Conservation (phyloP, 2,113 vertebrate genomes). For the Clinocottus analis region DNA sequence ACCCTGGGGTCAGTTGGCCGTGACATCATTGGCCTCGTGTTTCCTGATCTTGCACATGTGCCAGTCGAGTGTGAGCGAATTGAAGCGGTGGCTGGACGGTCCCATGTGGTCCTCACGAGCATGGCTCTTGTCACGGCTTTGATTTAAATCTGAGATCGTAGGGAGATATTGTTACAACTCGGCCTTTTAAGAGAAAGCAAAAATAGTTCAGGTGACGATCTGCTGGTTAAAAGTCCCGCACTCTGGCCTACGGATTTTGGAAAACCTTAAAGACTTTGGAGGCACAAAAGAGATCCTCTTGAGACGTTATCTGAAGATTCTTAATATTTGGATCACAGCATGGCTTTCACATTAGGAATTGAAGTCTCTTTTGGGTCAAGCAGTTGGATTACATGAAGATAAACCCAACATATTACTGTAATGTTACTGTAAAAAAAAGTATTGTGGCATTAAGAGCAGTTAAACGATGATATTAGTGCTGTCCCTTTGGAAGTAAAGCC, state of each 20-base stretch:
- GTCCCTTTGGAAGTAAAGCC: not conserved
- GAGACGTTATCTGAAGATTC: constrained; percentile 57
- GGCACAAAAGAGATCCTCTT: constrained; percentile 30
- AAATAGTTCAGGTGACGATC: constrained; percentile 51
- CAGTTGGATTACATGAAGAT: constrained; percentile 12
- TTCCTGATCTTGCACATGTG: constrained; percentile 63
- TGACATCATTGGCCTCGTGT: constrained; percentile 69
- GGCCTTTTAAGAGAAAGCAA: constrained; percentile 52
- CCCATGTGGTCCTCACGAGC: constrained; percentile 5
- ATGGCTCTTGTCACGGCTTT: constrained; percentile 46
- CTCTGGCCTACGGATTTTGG: constrained; percentile 26
- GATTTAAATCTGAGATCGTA: constrained; percentile 48
- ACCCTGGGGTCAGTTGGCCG: constrained; percentile 59
- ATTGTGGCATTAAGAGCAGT: constrained; percentile 14
- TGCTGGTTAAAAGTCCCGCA: constrained; percentile 46
- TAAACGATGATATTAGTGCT: not conserved
- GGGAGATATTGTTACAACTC: constrained; percentile 61
- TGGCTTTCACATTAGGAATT: constrained; percentile 27
- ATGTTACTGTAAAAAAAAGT: not conserved
- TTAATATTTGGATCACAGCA: constrained; percentile 39
- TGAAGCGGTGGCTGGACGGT: constrained; percentile 25
- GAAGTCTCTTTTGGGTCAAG: constrained; percentile 14
- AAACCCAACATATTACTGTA: constrained; percentile 16
- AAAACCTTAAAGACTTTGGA: constrained; percentile 34
- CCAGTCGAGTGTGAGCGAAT: constrained; percentile 35